phyloP scores from a whole-genome alignment of 2,797 vertebrate species.

The Spinus pinus region DNA sequence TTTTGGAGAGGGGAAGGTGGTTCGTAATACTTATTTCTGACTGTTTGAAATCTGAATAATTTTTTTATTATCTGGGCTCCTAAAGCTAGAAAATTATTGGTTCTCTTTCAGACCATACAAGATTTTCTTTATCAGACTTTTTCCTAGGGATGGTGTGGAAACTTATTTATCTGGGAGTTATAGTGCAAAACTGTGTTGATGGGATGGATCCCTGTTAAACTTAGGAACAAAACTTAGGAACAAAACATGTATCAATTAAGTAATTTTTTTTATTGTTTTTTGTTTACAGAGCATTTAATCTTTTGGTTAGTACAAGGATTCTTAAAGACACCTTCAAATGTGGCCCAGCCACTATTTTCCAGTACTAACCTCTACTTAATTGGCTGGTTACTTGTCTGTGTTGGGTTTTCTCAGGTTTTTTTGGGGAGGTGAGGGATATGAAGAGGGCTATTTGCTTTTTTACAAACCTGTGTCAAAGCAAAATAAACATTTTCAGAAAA shows the following conservation, averaged over 20 bases:
- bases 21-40: neutral
- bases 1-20: fast-evolving
- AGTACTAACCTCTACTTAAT: neutral
- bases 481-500: neutral
- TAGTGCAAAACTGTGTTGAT: neutral
- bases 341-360: neutral
- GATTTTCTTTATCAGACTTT: neutral
- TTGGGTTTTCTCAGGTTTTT: neutral
- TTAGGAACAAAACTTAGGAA: neutral
- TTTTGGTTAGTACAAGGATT: neutral
- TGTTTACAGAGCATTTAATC: neutral
- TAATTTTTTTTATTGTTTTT: neutral
- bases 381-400: neutral
- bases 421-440: fast-evolving
- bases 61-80: neutral
- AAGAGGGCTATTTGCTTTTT: neutral
- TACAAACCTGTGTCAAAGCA: neutral
- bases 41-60: neutral
- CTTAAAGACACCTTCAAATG: neutral
- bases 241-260: fast-evolving
- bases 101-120: neutral
- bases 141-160: neutral
- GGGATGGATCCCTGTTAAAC: neutral
- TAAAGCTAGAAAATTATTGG: neutral
- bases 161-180: neutral